These are phyloP conservation scores for Melanostigma gelatinosum DNA, from an alignment of 2,113 vertebrate species.

Conservation along the genomic window DNA sequence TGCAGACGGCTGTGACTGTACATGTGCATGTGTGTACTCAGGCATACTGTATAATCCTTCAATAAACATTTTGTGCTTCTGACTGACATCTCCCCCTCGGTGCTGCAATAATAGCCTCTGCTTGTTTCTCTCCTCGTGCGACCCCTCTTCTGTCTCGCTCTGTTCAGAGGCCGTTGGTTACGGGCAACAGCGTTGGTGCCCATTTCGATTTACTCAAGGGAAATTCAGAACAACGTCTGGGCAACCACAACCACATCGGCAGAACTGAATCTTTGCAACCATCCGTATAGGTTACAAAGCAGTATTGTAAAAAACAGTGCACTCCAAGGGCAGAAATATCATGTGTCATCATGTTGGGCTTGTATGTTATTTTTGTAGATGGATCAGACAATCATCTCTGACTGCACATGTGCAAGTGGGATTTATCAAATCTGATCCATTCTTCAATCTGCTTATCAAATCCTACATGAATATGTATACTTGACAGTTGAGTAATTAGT, in stretches of 20 bases:
- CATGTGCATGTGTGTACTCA: conserved; percentile 31
- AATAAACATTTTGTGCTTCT: conserved; percentile 42
- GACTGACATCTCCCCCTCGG: conserved; percentile 41
- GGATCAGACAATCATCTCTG: background rate
- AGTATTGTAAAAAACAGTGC: background rate
- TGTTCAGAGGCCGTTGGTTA: conserved; percentile 9
- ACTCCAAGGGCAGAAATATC: background rate
- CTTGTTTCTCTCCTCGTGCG: conserved; percentile 32
- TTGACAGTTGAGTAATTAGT: background rate
- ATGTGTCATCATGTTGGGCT: background rate
- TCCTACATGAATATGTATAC: background rate
- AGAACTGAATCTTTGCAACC: background rate
- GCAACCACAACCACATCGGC: background rate
- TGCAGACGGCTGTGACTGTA: conserved; percentile 41
- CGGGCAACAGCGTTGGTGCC: background rate
- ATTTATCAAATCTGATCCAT: background rate
- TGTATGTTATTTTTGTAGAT: background rate
- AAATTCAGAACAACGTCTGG: background rate
- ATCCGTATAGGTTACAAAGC: background rate
- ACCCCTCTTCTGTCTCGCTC: conserved; percentile 22
- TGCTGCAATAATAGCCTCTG: conserved; percentile 42
- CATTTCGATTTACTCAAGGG: background rate
- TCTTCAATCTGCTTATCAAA: background rate
- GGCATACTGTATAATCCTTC: conserved; percentile 55
- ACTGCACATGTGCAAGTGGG: background rate